Percentiles rank a stretch among this genome's conserved stretches.
Conservation (phyloP, 2,888 invertebrate species). For the Ectemnius continuus region DNA sequence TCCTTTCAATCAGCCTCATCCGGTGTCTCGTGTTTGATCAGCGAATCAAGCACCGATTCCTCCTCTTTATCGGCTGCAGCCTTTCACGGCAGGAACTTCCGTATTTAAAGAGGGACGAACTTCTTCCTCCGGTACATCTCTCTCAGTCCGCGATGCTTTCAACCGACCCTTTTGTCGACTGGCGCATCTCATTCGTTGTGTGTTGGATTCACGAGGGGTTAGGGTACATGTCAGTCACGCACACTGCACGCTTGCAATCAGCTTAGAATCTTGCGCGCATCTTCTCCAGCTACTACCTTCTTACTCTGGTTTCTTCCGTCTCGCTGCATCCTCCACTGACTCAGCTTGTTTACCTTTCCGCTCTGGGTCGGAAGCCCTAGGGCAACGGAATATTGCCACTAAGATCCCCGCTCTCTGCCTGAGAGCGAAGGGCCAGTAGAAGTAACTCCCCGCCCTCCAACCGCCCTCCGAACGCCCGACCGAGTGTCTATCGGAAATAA, state of each 20-base stretch:
- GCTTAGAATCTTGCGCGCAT: conserved; percentile 46
- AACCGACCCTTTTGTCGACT: no score
- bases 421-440: not conserved
- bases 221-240: conserved; percentile 26
- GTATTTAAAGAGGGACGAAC: no score
- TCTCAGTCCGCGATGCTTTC: no score
- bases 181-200: no score
- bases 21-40: conserved; percentile 45
- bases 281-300: conserved; percentile 14
- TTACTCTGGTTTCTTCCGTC: not conserved
- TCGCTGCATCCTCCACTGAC: conserved; percentile 1
- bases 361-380: not conserved
- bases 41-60: conserved; percentile 39
- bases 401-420: not conserved
- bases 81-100: no score
- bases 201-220: not conserved
- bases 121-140: no score
- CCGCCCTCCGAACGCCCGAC: no score
- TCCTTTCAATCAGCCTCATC: conserved; percentile 8
- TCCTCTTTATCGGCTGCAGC: conserved; percentile 30
- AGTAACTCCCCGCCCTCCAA: no score
- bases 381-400: conserved; percentile 6
- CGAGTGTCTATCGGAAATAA: conserved; percentile 11
- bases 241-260: conserved; percentile 32
- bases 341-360: conserved; percentile 6